Evolutionary conservation across 2,888 invertebrate species (phyloP), one percentile per base, ranked within the genome.

Genomic region (Frankliniella fusca): DNA sequence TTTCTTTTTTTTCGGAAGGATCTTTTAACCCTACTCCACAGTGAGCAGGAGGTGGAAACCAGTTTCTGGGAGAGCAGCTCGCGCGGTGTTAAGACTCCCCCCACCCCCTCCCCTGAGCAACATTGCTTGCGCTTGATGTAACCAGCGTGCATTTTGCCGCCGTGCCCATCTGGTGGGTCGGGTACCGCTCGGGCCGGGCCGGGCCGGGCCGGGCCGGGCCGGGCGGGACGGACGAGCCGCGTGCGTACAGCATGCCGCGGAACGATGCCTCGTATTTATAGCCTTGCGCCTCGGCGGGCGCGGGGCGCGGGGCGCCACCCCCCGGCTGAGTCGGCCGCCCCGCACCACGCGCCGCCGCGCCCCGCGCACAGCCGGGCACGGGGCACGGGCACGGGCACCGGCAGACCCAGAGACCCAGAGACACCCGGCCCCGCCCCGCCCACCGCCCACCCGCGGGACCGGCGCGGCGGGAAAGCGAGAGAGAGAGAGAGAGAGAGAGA

Each of bases 211-310:
- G 61, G 15, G n/a, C n/a, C 18, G 61, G 18, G 18, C 20, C 7
- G 61, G 61, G 12, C 15, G 18, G 1, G 61, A n/a, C 18, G 61
- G 61, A 20, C 61, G n/a, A 7, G 61, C 61, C 61, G 61, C 61
- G 20, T 18, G 20, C 61, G 61, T 12, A 23, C 70, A 8, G 23
- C 70, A 27, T 27, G 70, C 70, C 70, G 70, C 70, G 27, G 7
- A 27, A 23, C 38, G 70, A 76, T 76, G 70, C 70, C 70, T 27
- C 27, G 70, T 76, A 76, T 76, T 76, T 76, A 27, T 76, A 76
- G 70, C 70, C 70, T 38, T 18, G 61, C 61, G 54, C 54, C 20
- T 61, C 61, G 38, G 38, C 38, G 61, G 15, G 61, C n/a, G 20
- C 61, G 61, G 18, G 20, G 61, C 20, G 61, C 27, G 9, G 23